Evolutionary conservation across 1,140 invertebrate species (phyloP).

Genomic region (Leucophenga varia): DNA sequence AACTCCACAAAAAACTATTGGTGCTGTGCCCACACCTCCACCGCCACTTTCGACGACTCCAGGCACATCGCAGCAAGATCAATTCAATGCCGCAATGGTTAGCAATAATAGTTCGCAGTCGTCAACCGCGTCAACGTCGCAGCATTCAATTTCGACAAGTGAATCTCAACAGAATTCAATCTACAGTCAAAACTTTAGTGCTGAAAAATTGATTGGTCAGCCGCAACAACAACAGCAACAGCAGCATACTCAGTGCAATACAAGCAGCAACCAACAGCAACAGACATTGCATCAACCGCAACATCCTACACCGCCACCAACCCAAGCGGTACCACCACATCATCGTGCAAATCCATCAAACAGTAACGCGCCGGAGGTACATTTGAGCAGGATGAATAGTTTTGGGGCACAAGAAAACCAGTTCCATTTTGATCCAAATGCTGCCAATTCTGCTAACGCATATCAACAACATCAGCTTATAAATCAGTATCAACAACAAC

Average conservation of each 20-base stretch:
- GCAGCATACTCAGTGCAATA: conserved; percentile 10
- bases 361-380: conserved; percentile 28
- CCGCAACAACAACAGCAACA: conserved; percentile 25
- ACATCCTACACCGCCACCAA: conserved; percentile 37
- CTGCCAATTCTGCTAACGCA: conserved; percentile 24
- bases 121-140: conserved; percentile 48
- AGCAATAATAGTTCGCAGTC: conserved; percentile 53
- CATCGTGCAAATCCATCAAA: conserved; percentile 30
- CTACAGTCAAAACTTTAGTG: conserved; percentile 52
- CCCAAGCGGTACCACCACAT: conserved; percentile 15
- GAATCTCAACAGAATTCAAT: conserved; percentile 56
- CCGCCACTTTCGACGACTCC: conserved; percentile 48
- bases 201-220: conserved; percentile 38
- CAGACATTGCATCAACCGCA: conserved; percentile 41
- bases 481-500: conserved; percentile 47
- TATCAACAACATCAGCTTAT: conserved; percentile 48
- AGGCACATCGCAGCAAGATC: conserved; percentile 46
- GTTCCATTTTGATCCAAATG: conserved; percentile 42
- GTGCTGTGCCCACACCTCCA: conserved; percentile 42
- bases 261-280: conserved; percentile 21
- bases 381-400: conserved; percentile 44
- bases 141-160: conserved; percentile 48
- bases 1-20: conserved; percentile 23
- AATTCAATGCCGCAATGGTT: conserved; percentile 48
- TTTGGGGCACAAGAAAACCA: conserved; percentile 42